A percentile compares a stretch with the other conserved stretches of the same genome.
These are phyloP conservation scores for Lophius piscatorius DNA, from an alignment of 2,113 vertebrate species.

Conservation along the genomic window DNA sequence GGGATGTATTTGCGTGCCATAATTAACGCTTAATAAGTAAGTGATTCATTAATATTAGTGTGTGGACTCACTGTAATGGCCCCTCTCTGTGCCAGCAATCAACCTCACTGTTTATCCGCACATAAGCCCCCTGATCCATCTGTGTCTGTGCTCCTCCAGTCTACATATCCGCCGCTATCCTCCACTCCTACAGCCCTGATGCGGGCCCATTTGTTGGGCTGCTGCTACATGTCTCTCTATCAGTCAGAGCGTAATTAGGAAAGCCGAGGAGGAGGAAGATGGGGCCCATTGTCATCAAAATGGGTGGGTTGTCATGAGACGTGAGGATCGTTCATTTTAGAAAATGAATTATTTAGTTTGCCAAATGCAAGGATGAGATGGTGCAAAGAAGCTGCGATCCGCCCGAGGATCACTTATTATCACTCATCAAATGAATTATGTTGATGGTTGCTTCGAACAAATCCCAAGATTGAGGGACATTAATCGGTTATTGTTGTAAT, in stretches of 20 bases:
- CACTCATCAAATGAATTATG: slow-evolving; percentile 40
- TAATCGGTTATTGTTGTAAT: slow-evolving; percentile 56
- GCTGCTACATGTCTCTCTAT: slow-evolving; percentile 70
- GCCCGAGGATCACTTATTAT: slow-evolving; percentile 64
- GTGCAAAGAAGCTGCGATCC: slow-evolving; percentile 33
- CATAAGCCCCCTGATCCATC: slow-evolving; percentile 74
- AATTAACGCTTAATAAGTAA: slow-evolving; percentile 87
- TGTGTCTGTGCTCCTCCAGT: slow-evolving; percentile 74
- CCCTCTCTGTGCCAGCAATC: slow-evolving; percentile 81
- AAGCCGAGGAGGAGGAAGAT: slow-evolving; percentile 47
- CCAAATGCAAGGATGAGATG: slow-evolving; percentile 37
- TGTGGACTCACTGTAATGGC: slow-evolving; percentile 79
- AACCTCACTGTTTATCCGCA: slow-evolving; percentile 80
- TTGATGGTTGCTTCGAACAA: slow-evolving; percentile 30
- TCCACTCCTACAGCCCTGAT: slow-evolving; percentile 66
- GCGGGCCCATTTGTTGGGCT: slow-evolving; percentile 73
- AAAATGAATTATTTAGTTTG: slow-evolving; percentile 45
- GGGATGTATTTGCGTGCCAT: slow-evolving; percentile 81
- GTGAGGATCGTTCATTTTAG: slow-evolving; percentile 40
- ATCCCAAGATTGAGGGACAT: slow-evolving; percentile 43
- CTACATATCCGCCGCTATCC: slow-evolving; percentile 69
- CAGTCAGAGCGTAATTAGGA: slow-evolving; percentile 75
- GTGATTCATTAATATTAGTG: slow-evolving; percentile 87
- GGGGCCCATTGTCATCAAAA: slow-evolving; percentile 54
- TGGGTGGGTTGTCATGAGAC: slow-evolving; percentile 31